These are phyloP conservation scores for Lutjanus erythropterus DNA, from an alignment of 2,113 vertebrate species.

Conservation along the genomic window DNA sequence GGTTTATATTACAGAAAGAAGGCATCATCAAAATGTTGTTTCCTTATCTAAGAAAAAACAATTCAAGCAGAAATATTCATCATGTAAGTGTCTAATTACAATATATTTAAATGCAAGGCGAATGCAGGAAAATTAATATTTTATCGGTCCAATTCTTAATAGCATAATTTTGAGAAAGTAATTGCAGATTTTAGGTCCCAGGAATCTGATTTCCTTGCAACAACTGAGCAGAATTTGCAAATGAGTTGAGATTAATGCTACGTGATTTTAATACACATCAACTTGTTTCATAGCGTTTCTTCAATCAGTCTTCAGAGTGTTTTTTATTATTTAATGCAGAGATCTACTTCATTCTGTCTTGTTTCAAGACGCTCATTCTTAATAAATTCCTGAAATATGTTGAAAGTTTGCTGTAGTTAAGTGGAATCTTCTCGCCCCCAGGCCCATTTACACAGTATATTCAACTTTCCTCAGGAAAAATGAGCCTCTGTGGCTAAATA, in stretches of 20 bases:
- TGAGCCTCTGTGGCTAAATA: not conserved
- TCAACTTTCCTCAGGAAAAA: not conserved
- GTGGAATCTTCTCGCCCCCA: not conserved
- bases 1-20: not conserved
- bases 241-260: not conserved
- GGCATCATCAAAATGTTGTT: not conserved
- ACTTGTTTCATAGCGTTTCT: not conserved
- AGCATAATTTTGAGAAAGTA: not conserved
- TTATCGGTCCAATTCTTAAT: not conserved
- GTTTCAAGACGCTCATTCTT: not conserved
- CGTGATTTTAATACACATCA: not conserved
- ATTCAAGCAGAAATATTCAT: not conserved
- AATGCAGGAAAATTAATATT: not conserved
- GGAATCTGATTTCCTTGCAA: not conserved
- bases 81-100: not conserved
- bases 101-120: not conserved
- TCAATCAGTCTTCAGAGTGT: no score
- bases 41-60: not conserved
- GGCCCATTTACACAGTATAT: not conserved
- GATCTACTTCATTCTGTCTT: not conserved
- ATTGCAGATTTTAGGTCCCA: no score
- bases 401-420: not conserved
- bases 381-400: not conserved
- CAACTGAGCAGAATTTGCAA: not conserved
- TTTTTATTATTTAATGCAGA: not conserved